phyloP scores from a whole-genome alignment of 2,888 invertebrate genomes.

The Arrhopalites spinosus region DNA sequence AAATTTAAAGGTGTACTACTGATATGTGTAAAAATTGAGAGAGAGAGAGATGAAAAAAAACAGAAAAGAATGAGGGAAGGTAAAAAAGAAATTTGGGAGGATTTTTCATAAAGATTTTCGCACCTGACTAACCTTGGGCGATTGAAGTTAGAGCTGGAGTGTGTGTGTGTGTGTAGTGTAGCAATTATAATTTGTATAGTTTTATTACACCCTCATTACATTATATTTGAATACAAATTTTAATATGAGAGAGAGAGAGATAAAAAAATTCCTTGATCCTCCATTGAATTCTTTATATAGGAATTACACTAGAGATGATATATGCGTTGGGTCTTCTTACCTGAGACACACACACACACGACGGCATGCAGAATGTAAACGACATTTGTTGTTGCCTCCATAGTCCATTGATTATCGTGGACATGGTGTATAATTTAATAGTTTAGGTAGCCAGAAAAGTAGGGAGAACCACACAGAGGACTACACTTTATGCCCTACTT shows the following conservation, averaged over 20 bases:
- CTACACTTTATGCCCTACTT: neutral
- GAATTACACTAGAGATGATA: too few species aligned
- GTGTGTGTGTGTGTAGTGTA: neutral
- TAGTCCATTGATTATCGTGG: too few species aligned
- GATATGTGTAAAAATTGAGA: neutral
- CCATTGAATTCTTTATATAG: too few species aligned
- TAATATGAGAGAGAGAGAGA: too few species aligned
- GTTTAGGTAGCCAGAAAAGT: neutral
- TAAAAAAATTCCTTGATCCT: too few species aligned
- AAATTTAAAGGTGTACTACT: too few species aligned
- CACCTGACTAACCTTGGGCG: conserved; percentile 35
- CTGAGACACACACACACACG: too few species aligned
- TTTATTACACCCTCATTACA: neutral
- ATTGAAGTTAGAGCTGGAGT: neutral
- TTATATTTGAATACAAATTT: neutral
- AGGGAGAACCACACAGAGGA: neutral
- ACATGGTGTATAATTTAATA: neutral
- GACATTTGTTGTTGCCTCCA: too few species aligned
- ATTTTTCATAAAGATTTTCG: conserved; percentile 21
- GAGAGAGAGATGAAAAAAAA: neutral
- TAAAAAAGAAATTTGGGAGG: neutral
- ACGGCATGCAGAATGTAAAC: too few species aligned
- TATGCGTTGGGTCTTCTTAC: too few species aligned
- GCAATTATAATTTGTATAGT: neutral
- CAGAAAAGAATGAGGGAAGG: neutral